Base-by-base conservation (phyloP, 2,888 invertebrate genomes). In the Lasioglossum vierecki region DNA sequence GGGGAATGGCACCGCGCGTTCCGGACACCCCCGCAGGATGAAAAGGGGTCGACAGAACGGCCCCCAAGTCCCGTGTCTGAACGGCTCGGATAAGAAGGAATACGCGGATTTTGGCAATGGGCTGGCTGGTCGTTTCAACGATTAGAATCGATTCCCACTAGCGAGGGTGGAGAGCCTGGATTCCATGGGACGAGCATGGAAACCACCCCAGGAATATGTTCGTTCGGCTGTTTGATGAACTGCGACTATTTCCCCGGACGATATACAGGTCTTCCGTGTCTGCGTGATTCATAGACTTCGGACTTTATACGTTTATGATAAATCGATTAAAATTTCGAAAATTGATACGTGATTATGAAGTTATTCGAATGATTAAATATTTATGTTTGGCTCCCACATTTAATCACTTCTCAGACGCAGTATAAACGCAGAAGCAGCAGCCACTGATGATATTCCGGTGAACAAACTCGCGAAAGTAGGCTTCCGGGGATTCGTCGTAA, bases 1-100 rank as follows among this genome's bases (percentile, higher is more conserved):
- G 80, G 70, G 81, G 73, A 78, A 80, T 77, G 83, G 82, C 78
- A 63, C 71, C 80, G 80, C 44, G 44, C 49, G 44, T 73, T 68
- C 68, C 75, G 49, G 60, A 18, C 70, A 66, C 26, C 57, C 30
- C 60, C 18, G 15, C 11, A 13, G 60, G 44, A 35, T 49, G 44
- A 71, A 70, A 35, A 39, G 76, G 66, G 72, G 49, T 49, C 72
- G 72, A 72, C 30, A 72, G 46, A 18, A 49, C 9, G 35, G 22
- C 35, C 9, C 57, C 8, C n/a, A 11, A 57, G 57, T 11, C 4
- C 57, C 2, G 35, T 35, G 30, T 63, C 63, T 18, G 68, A 35
- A 4, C 22, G 4, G 39, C 9, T 22, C 9, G 39, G 68, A 35
- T 68, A 39, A 68, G 35, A 39, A 68, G 39, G 39, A 22, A 39